Evolutionary conservation across 2,888 invertebrate species (phyloP).

Genomic region (Gasteruption jaculator): DNA sequence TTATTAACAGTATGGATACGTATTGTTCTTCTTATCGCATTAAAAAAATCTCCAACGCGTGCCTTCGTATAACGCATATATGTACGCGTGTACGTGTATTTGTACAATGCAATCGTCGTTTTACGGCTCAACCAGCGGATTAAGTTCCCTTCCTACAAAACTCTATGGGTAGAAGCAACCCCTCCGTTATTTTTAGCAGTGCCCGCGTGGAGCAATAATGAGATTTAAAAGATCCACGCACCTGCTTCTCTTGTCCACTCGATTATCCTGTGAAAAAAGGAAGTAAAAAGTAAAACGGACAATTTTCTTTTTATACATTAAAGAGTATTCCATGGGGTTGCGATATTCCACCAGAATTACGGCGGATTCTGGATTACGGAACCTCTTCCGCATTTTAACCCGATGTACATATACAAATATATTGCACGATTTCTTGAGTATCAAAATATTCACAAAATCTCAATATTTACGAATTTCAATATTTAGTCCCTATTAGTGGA

Average conservation of each 20-base stretch:
- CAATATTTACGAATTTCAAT: too few species aligned
- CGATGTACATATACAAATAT: too few species aligned
- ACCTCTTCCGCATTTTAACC: too few species aligned
- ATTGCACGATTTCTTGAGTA: too few species aligned
- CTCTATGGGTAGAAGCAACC: conserved; percentile 18
- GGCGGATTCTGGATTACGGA: too few species aligned
- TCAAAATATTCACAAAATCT: too few species aligned
- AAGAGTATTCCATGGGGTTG: too few species aligned
- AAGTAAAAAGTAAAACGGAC: conserved; percentile 18
- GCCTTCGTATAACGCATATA: conserved; percentile 15
- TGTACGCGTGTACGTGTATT: conserved; percentile 13
- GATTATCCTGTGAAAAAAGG: conserved; percentile 24
- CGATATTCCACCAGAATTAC: too few species aligned
- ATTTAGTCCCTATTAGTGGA: too few species aligned
- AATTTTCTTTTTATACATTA: too few species aligned
- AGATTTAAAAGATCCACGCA: conserved; percentile 38
- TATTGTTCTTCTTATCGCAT: conserved; percentile 24
- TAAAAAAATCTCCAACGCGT: conserved; percentile 29
- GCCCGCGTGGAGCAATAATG: conserved; percentile 36
- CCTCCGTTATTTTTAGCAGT: conserved; percentile 32
- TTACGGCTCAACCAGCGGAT: conserved; percentile 33
- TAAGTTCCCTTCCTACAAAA: conserved; percentile 24
- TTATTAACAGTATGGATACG: conserved; percentile 1
- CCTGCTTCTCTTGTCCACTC: conserved; percentile 16
- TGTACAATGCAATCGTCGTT: conserved; percentile 26